Evolutionary conservation across 2,113 vertebrate species (phyloP), one percentile per base, ranked within the genome.

Genomic region (Ahaetulla prasina): DNA sequence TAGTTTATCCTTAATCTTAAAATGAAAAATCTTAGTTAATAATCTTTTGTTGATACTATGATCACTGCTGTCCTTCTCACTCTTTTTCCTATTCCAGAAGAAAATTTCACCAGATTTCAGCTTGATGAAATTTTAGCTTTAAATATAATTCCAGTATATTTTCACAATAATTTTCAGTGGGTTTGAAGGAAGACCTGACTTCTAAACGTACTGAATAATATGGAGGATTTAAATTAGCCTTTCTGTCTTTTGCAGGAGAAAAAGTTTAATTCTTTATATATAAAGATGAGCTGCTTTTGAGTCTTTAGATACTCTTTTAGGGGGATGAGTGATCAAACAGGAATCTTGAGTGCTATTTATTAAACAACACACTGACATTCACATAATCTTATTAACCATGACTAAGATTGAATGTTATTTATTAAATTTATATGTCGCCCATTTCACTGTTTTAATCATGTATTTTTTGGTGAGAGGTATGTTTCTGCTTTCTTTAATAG

Each of bases 401-500:
- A 39, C 12, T 93, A 23, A 45, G 50, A 91, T 89, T 91, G 50
- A 50, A 92, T 55, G 89, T 8, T 0, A 49, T 68, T 68, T 84
- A 4, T 6, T 74, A 25, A 50, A 45, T 27, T 86, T 88, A 43
- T 68, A 68, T 68, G 63, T 35, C 14, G 0, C 30, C 4, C 14
- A 35, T 68, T 68, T 68, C 63, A 68, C n/a, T 47, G 8, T 39
- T 95, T 52, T 87, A 22, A 95, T 93, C 0, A 0, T 60, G 22
- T 63, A 8, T 92, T 92, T 94, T 93, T 92, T 89, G 0, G 0
- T 93, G 80, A 95, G 43, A 92, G 92, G 39, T 94, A 5, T 95
- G 92, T 92, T 93, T 49, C 43, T 92, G 0, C 91, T 96, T 90
- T 90, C 94, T 93, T 95, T 92, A 92, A 96, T 97, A 99, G 99